These are phyloP conservation scores for Benitochromis conjunctus DNA, from an alignment of 2,113 vertebrate genomes.

Conservation along the genomic window DNA sequence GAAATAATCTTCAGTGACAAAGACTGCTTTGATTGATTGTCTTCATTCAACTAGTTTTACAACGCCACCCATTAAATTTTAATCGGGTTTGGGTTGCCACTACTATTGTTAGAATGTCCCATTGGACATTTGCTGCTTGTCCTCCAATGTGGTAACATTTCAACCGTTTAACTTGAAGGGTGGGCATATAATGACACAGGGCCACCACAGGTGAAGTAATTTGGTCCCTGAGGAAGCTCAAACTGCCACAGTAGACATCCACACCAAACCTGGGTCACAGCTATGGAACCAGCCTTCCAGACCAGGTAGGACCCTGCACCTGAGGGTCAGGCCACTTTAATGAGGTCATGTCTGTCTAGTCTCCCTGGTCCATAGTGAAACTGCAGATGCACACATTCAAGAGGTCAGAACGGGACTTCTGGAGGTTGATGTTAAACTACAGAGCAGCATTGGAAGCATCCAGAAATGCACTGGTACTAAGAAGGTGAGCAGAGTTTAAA, in stretches of 20 bases:
- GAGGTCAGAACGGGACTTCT: too few relatives aligned
- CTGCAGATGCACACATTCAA: too few relatives aligned
- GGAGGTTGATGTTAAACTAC: too few relatives aligned
- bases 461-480: not conserved
- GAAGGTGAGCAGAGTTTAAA: not conserved
- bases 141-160: accelerated
- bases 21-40: not conserved
- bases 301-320: not conserved
- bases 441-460: not conserved
- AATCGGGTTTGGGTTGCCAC: not conserved
- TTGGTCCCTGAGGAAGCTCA: not conserved
- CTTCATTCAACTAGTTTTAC: not conserved
- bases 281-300: not conserved
- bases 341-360: not conserved
- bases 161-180: not conserved
- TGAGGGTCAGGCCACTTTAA: not conserved
- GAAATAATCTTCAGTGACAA: not conserved
- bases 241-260: not conserved
- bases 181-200: not conserved
- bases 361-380: too few relatives aligned
- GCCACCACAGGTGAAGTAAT: too few relatives aligned
- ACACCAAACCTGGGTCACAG: not conserved
- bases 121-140: not conserved
- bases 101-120: not conserved
- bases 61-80: not conserved